Conservation (phyloP, 1,140 invertebrate genomes). For the Sweltsa coloradensis region DNA sequence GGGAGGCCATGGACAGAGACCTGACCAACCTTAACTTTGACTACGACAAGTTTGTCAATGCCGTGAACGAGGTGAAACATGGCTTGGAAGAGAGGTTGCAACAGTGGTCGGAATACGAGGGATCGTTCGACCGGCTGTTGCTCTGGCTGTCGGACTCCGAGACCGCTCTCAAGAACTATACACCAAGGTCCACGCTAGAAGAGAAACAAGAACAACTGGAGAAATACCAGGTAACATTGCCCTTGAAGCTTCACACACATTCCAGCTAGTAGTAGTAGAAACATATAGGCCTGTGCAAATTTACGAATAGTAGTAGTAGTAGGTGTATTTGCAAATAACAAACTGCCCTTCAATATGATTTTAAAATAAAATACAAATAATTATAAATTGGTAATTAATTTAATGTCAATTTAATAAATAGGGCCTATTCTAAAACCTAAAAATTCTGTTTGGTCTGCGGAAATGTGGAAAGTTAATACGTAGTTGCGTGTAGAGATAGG, state of each 20-base stretch:
- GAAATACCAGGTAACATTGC: slow-evolving; percentile 87
- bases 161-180: slow-evolving; percentile 74
- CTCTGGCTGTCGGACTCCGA: slow-evolving; percentile 80
- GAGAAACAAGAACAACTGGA: slow-evolving; percentile 83
- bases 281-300: no score
- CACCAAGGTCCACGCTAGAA: slow-evolving; percentile 67
- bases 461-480: no score
- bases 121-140: slow-evolving; percentile 67
- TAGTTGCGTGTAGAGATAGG: no score
- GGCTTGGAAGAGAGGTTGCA: slow-evolving; percentile 71
- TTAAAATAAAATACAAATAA: no score
- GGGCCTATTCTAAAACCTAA: no score
- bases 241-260: no score
- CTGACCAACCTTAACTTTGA: slow-evolving; percentile 61
- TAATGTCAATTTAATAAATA: not conserved
- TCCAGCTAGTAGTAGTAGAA: no score
- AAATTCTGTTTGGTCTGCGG: no score
- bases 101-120: slow-evolving; percentile 86
- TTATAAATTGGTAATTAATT: not conserved
- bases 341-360: no score
- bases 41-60: slow-evolving; percentile 67
- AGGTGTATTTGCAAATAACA: no score
- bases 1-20: slow-evolving; percentile 70
- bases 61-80: slow-evolving; percentile 60
- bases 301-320: no score